Evolutionary conservation across 2,113 vertebrate species (phyloP).

Genomic region (Sakesphorus luctuosus): DNA sequence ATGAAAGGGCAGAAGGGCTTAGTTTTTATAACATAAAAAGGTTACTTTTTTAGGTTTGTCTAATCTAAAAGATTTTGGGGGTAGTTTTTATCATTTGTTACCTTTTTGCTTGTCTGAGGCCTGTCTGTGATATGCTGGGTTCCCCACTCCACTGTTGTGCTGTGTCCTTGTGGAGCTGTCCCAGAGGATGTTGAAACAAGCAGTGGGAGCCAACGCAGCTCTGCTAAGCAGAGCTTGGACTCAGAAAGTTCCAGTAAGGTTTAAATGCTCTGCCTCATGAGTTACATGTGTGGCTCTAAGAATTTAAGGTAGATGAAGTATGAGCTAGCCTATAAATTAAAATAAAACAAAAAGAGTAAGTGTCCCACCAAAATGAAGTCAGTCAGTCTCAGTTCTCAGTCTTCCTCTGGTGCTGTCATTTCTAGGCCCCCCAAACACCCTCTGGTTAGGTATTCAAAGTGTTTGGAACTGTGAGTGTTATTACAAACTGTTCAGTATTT

Average conservation of each 20-base stretch:
- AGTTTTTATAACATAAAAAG: not conserved
- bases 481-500: not conserved
- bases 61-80: accelerated
- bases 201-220: not conserved
- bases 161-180: not conserved
- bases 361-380: not conserved
- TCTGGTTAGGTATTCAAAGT: not conserved
- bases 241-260: not conserved
- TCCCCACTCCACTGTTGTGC: not conserved
- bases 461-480: not conserved
- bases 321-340: not conserved
- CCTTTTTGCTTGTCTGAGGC: not conserved
- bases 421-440: not conserved
- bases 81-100: not conserved
- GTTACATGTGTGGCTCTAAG: not conserved
- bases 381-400: not conserved
- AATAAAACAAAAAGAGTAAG: not conserved
- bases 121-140: accelerated
- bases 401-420: not conserved
- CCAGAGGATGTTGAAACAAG: too few species aligned
- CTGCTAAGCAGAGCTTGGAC: not conserved
- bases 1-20: accelerated
- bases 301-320: not conserved
- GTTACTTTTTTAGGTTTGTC: too few species aligned
- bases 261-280: not conserved